Percentiles rank a stretch among this genome's conserved stretches.
These are phyloP conservation scores for Teleogryllus occipitalis DNA, from an alignment of 1,140 invertebrate genomes.

Conservation along the genomic window DNA sequence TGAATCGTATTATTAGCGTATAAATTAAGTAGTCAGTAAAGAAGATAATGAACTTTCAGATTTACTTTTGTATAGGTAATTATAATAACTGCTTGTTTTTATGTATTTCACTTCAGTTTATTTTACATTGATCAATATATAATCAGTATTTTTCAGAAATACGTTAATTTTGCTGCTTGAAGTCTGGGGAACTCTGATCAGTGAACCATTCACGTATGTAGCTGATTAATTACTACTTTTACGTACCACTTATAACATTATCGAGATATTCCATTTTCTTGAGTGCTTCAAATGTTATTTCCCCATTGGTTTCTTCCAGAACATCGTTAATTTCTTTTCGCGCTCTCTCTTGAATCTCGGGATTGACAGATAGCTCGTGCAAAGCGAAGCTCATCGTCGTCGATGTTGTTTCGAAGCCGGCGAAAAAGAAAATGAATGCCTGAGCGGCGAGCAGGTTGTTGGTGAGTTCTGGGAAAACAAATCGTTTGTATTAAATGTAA, in stretches of 20 bases:
- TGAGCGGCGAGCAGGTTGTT: slow-evolving; percentile 19
- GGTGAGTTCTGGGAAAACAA: not conserved
- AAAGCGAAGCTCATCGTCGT: slow-evolving; percentile 32
- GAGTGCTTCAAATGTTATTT: slow-evolving; percentile 24
- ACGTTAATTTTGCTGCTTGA: too few species aligned
- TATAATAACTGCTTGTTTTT: too few species aligned
- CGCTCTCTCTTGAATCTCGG: slow-evolving; percentile 27
- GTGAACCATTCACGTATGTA: too few species aligned
- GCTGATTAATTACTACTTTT: not conserved
- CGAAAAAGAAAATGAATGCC: slow-evolving; percentile 31
- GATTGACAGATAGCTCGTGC: slow-evolving; percentile 29
- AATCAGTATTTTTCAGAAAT: too few species aligned
- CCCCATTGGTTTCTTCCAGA: slow-evolving; percentile 18
- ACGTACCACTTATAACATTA: slow-evolving; percentile 25
- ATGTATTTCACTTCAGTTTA: too few species aligned
- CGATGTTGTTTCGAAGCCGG: slow-evolving; percentile 40
- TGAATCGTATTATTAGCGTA: too few species aligned
- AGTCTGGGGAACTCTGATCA: too few species aligned
- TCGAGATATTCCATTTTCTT: slow-evolving; percentile 25
- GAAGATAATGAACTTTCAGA: too few species aligned
- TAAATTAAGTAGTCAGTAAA: too few species aligned
- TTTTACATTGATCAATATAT: too few species aligned
- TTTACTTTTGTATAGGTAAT: too few species aligned
- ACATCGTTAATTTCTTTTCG: slow-evolving; percentile 23
- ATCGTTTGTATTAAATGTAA: not conserved